phyloP scores from a whole-genome alignment of 64 coral and sea anemone species.

The Acropora tenuis region DNA sequence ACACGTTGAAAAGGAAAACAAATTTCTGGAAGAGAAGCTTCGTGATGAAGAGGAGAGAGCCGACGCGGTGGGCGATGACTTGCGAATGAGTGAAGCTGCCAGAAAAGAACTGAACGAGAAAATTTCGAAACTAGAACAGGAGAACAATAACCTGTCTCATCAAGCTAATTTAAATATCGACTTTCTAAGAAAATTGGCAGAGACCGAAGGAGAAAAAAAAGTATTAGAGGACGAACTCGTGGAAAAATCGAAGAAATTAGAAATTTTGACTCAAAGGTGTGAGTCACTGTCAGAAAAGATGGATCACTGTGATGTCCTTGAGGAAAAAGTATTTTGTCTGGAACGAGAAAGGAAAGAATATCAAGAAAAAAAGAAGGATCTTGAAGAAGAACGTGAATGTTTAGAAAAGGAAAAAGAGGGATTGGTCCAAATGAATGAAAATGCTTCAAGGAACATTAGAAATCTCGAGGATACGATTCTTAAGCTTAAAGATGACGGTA shows the following conservation, averaged over 20 bases:
- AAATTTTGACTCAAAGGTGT: constrained; percentile 63
- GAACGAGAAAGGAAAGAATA: constrained; percentile 87
- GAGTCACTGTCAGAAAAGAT: constrained; percentile 65
- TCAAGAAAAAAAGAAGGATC: not conserved
- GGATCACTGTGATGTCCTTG: constrained; percentile 75
- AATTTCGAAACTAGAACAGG: constrained; percentile 61
- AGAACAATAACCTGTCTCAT: constrained; percentile 65
- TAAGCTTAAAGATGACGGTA: constrained; percentile 42
- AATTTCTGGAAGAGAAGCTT: constrained; percentile 68
- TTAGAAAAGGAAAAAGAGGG: not conserved
- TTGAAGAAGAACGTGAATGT: constrained; percentile 12
- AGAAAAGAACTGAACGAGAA: constrained; percentile 54
- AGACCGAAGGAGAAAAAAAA: constrained; percentile 63
- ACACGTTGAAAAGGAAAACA: constrained; percentile 72
- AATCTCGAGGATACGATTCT: constrained; percentile 70
- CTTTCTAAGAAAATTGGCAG: constrained; percentile 66
- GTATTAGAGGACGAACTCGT: constrained; percentile 66
- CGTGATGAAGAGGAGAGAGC: constrained; percentile 63
- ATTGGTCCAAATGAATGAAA: constrained; percentile 14
- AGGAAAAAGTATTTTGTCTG: constrained; percentile 86
- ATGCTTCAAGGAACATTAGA: not conserved
- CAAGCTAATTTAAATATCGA: constrained; percentile 80
- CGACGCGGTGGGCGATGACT: constrained; percentile 53
- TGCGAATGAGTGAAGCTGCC: constrained; percentile 25
- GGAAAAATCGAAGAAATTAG: constrained; percentile 50